A percentile compares a stretch with the other conserved stretches of the same genome.
Conservation (phyloP, 2,888 invertebrate genomes). For the Oasisia sp. region DNA sequence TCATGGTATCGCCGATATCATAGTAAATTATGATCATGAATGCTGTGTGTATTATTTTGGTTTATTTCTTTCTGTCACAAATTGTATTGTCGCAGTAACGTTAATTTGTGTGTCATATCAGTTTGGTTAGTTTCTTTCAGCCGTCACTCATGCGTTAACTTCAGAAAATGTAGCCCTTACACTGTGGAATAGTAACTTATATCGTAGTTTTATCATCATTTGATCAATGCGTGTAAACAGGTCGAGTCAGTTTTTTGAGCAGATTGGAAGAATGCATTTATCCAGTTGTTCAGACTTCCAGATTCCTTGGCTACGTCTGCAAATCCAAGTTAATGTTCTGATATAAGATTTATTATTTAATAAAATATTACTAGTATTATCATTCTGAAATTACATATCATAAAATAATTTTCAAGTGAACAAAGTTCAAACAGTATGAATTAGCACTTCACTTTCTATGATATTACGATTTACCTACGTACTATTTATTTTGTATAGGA, state of each 20-base stretch:
- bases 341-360: background rate
- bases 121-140: background rate
- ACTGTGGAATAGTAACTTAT: background rate
- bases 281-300: background rate
- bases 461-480: background rate
- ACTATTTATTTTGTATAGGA: background rate
- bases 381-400: background rate
- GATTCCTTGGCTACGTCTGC: background rate
- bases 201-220: background rate
- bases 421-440: background rate
- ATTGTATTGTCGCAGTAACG: background rate
- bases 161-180: background rate
- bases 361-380: background rate
- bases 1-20: background rate
- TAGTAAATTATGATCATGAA: slow-evolving; percentile 2
- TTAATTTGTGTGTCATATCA: background rate
- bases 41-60: background rate
- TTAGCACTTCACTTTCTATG: background rate
- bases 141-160: background rate
- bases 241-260: slow-evolving; percentile 9
- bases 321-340: background rate
- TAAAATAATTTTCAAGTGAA: background rate
- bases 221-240: background rate
- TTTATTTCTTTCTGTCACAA: background rate
- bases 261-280: background rate